Conservation (phyloP, 2,113 vertebrate genomes). For the Paedocypris sp. region DNA sequence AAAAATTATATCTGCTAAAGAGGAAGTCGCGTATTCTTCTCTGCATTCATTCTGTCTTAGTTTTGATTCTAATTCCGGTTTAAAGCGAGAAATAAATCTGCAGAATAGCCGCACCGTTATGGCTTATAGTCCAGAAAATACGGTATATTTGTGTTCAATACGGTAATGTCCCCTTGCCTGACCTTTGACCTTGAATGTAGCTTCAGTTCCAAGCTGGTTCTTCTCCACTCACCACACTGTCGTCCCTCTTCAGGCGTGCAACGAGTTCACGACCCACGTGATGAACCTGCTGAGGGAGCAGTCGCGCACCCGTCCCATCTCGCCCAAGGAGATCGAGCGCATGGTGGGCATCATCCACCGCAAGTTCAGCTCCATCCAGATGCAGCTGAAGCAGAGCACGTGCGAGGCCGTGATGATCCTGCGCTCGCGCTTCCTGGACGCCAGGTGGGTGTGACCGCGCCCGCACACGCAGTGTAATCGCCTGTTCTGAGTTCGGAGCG, state of each 20-base stretch:
- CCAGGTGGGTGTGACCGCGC: conserved; percentile 65
- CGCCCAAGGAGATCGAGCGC: conserved; percentile 94
- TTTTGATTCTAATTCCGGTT: too few species aligned
- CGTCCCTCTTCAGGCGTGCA: conserved; percentile 76
- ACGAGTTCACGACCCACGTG: conserved; percentile 97
- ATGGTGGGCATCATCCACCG: conserved; percentile 99
- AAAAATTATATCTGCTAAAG: too few species aligned
- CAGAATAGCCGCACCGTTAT: too few species aligned
- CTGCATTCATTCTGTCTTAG: too few species aligned
- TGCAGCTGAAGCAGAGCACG: conserved; percentile 98
- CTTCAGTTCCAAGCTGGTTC: too few species aligned
- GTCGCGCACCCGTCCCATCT: conserved; percentile 90
- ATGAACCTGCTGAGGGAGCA: conserved; percentile 97
- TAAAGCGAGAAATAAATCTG: too few species aligned
- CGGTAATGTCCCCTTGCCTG: too few species aligned
- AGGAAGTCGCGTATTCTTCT: too few species aligned
- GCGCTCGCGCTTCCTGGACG: conserved; percentile 92
- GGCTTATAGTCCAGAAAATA: too few species aligned
- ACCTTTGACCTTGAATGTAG: too few species aligned
- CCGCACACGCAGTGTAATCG: conserved; percentile 49
- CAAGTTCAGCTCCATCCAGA: conserved; percentile 99
- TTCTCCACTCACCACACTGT: too few species aligned
- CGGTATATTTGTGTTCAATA: too few species aligned
- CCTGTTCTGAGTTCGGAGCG: conserved; percentile 60
- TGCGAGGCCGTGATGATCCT: conserved; percentile 98